Evolutionary conservation across 1,140 invertebrate genomes (phyloP), one percentile per base, ranked within the genome.

Genomic region (Phymastichus coffea): DNA sequence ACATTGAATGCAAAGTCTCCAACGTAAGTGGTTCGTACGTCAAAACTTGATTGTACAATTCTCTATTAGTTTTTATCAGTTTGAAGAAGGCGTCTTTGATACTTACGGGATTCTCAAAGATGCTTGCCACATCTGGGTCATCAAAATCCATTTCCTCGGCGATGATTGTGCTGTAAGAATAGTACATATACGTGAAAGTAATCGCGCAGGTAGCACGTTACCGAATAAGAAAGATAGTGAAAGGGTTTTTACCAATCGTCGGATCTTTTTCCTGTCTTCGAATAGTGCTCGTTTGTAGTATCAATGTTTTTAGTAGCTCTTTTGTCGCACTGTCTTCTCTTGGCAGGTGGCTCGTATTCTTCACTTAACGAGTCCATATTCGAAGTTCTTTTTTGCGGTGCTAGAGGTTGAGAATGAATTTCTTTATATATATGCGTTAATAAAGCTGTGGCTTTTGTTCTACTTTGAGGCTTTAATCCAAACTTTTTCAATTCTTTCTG

Each of bases 341-440:
- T 68, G 9, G 6, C 6, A 10, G 61, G 57, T 43, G 58, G 58
- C 38, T 58, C 63, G 19, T 64, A 52, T 26, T 69, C 64, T 35
- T 70, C 68, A 19, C 57, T 66, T 1, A 62, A 30, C 43, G 40
- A 12, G 52, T 40, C 3, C 7, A 9, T 38, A 3, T 25, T 46
- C 28, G 47, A 44, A 48, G 37, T 23, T 63, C 26, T 63, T 44
- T 56, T 47, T 56, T 52, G 30, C 33, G 51, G 26, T 38, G 22
- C 19, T 22, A 52, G 22, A 10, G 69, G 65, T 8, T 64, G 40
- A 17, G 74, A 75, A 66, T 82, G 79, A 15, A 76, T 69, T 62
- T 82, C 71, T 4, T 81, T 69, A 61, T 82, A 82, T 63, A 83
- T 79, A 46, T 81, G 74, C 25, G 68, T 67, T 37, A 83, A 72